phyloP scores from a whole-genome alignment of 2,113 vertebrate species.

The Kryptolebias marmoratus region DNA sequence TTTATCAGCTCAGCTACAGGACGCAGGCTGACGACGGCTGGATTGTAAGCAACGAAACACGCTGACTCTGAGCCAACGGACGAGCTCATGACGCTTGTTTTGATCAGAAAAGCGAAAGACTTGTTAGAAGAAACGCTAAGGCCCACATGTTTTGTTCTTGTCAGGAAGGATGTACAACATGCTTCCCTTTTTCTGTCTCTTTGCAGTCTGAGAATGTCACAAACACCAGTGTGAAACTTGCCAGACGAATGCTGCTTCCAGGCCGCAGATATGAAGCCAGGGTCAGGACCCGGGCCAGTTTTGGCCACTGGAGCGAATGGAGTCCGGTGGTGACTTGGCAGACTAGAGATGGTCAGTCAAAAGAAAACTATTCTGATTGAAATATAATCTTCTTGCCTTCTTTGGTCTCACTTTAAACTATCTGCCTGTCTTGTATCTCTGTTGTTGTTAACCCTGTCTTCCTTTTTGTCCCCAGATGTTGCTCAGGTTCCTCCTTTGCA shows the following conservation, averaged over 20 bases:
- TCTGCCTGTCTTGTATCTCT: background rate
- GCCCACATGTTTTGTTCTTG: too few species aligned
- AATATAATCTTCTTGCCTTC: background rate
- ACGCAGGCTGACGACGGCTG: constrained; percentile 55
- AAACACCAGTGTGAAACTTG: constrained; percentile 37
- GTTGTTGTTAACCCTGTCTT: constrained; percentile 18
- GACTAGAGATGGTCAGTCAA: constrained; percentile 47
- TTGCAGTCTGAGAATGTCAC: constrained; percentile 45
- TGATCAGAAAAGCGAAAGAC: background rate
- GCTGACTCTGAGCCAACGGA: background rate
- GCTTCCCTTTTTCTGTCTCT: background rate
- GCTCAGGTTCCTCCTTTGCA: constrained; percentile 50
- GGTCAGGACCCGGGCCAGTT: constrained; percentile 49
- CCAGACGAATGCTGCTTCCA: constrained; percentile 18
- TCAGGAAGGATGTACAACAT: too few species aligned
- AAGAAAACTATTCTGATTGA: background rate
- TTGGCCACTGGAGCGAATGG: constrained; percentile 75
- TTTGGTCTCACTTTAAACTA: background rate
- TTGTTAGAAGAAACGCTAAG: background rate
- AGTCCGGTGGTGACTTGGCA: constrained; percentile 61
- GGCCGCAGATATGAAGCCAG: constrained; percentile 62
- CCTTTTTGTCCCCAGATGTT: constrained; percentile 24
- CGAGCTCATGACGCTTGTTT: too few species aligned
- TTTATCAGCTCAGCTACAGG: constrained; percentile 76
- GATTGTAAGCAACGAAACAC: constrained; percentile 63